Percentiles rank a stretch among this genome's conserved stretches.
These are phyloP conservation scores for Jacana jacana DNA, from an alignment of 2,113 vertebrate genomes.

Conservation along the genomic window DNA sequence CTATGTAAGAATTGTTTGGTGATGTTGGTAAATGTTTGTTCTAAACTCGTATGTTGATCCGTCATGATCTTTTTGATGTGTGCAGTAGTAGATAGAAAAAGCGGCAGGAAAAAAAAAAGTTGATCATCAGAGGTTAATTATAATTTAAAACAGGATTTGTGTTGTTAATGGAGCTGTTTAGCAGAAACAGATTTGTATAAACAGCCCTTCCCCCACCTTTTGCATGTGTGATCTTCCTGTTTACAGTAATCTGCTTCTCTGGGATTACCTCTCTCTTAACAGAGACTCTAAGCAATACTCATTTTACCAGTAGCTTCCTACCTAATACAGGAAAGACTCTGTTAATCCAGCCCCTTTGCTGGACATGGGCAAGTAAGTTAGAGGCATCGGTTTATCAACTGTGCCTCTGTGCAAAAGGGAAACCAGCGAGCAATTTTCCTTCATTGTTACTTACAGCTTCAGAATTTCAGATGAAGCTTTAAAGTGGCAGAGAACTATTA, in stretches of 20 bases:
- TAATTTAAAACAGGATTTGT: slow-evolving; percentile 50
- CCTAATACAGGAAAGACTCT: slow-evolving; percentile 15
- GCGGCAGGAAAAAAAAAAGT: not conserved
- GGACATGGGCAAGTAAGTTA: not conserved
- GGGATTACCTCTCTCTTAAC: slow-evolving; percentile 66
- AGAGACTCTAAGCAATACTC: not conserved
- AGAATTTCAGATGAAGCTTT: not conserved
- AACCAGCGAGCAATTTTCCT: not conserved
- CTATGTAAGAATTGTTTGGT: not conserved
- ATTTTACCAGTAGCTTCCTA: slow-evolving; percentile 33
- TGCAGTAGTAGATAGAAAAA: not conserved
- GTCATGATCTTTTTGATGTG: not conserved
- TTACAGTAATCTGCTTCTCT: slow-evolving; percentile 72
- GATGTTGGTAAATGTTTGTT: not conserved
- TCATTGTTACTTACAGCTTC: not conserved
- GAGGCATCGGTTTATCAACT: not conserved
- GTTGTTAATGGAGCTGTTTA: slow-evolving; percentile 55
- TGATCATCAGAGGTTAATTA: not conserved
- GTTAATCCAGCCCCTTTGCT: slow-evolving; percentile 34
- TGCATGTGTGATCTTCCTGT: slow-evolving; percentile 61
- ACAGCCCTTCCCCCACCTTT: slow-evolving; percentile 30
- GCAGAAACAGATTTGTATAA: slow-evolving; percentile 47
- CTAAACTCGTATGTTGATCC: not conserved
- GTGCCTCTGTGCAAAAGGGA: not conserved
- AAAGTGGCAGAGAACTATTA: not conserved